Conservation (phyloP, 1,140 invertebrate species). For the Drosophila arizonae region DNA sequence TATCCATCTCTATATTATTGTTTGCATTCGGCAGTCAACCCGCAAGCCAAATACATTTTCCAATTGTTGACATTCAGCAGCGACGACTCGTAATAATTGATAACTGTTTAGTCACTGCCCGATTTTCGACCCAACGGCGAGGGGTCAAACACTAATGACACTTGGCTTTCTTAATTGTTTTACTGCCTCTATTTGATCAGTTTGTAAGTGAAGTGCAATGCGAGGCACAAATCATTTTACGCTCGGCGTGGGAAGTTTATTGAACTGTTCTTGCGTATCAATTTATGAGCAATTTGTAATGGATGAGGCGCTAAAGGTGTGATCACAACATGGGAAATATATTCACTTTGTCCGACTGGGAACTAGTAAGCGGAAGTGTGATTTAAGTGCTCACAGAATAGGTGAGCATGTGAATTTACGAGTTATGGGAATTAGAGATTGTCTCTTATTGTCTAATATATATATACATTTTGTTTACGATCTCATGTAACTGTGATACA, state of each 20-base stretch:
- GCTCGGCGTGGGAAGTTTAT: constrained; percentile 52
- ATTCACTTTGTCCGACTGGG: neutral
- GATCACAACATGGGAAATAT: constrained; percentile 45
- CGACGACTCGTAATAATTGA: constrained; percentile 67
- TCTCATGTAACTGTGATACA: no score
- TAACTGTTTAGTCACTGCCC: constrained; percentile 76
- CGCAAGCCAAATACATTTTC: constrained; percentile 34
- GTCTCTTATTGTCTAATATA: no score
- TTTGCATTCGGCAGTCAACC: constrained; percentile 38
- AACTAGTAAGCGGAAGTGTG: constrained; percentile 1
- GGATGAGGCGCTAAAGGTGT: constrained; percentile 41
- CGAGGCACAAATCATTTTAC: constrained; percentile 36
- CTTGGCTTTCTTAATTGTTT: constrained; percentile 44
- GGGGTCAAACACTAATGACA: constrained; percentile 45
- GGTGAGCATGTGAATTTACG: no score
- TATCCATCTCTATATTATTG: constrained; percentile 18
- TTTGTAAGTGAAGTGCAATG: constrained; percentile 21
- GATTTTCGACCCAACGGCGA: constrained; percentile 48
- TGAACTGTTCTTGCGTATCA: constrained; percentile 51
- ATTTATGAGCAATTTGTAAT: constrained; percentile 49
- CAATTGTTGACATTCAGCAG: constrained; percentile 54
- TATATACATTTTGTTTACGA: no score
- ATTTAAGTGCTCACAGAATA: neutral
- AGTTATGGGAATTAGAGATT: no score
- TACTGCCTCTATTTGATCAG: constrained; percentile 29